Evolutionary conservation across 1,140 invertebrate species (phyloP), one percentile per base, ranked within the genome.

Genomic region (Colletes gigas): DNA sequence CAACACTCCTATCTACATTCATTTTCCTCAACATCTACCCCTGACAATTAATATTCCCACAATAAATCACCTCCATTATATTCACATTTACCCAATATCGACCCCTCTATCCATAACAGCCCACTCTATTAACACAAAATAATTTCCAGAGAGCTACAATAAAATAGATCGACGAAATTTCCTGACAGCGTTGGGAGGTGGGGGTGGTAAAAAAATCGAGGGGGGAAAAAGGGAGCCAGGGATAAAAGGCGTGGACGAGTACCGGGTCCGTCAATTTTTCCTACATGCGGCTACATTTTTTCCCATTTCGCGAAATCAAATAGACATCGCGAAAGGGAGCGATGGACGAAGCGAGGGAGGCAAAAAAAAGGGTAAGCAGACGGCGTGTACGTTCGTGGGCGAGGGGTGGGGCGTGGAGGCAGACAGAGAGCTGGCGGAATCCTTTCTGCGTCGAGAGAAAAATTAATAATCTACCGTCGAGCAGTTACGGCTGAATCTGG

Each of bases 391-490:
- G 41, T 41, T 10, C 2, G 14, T 44, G 59, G 0, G 41, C 10
- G 9, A n/a, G 52, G 41, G 59, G 70, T 2, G n/a, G 60, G 69
- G 41, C 54, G 70, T 2, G n/a, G 60, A 65, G 59, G 47, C 21
- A 75, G 59, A 80, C 67, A 80, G 57, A 69, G 55, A 44, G 17
- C 62, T 50, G 75, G 72, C n/a, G 52, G 52, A 86, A 87, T 86
- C 77, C 84, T 86, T 81, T 87, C 70, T 85, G 75, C 72, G 69
- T 39, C 67, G 69, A 77, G 81, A 87, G 85, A 83, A 87, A 87
- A 87, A 86, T 87, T 83, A 87, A 87, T 87, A 87, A 87, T 87
- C 85, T 79, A 83, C 72, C 73, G 81, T 77, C 47, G 76, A 86
- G 77, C 81, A 77, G 76, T 73, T 71, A 60, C 68, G 62, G 72